phyloP scores from a whole-genome alignment of 2,113 vertebrate species.

The Tetrax tetrax region DNA sequence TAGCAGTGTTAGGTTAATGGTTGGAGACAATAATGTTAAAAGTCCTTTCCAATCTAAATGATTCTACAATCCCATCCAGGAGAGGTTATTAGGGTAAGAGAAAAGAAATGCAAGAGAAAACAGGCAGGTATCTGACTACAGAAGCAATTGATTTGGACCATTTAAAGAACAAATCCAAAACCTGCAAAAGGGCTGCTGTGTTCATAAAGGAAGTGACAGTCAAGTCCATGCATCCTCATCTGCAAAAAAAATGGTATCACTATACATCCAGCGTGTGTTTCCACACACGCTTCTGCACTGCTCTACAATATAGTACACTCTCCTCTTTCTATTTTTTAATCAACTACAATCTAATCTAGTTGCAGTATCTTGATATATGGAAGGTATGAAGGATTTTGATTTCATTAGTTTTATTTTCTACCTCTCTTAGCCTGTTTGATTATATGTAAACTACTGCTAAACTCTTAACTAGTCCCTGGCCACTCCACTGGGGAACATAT shows the following conservation, averaged over 20 bases:
- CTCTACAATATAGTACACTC: not conserved
- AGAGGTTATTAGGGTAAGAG: not conserved
- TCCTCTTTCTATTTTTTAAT: not conserved
- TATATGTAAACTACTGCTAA: not conserved
- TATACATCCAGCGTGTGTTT: not conserved
- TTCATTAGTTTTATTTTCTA: not conserved
- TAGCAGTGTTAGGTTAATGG: not conserved
- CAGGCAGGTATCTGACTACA: not conserved
- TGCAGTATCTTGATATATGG: fast-evolving
- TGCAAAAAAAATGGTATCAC: not conserved
- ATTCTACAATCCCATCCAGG: not conserved
- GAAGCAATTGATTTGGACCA: not conserved
- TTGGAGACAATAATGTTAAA: not conserved
- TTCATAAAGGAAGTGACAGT: not conserved
- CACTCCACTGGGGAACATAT: not conserved
- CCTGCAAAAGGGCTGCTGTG: not conserved
- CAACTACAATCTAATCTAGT: not conserved
- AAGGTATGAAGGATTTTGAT: not conserved
- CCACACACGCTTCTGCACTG: not conserved
- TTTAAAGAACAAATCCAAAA: not conserved
- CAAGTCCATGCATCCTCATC: not conserved
- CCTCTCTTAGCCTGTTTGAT: not conserved
- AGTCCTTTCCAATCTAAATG: not conserved
- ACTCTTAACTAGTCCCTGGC: not conserved
- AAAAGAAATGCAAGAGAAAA: not conserved